These are phyloP conservation scores for Coregonus suidteri DNA, from an alignment of 2,797 vertebrate species.

Conservation along the genomic window DNA sequence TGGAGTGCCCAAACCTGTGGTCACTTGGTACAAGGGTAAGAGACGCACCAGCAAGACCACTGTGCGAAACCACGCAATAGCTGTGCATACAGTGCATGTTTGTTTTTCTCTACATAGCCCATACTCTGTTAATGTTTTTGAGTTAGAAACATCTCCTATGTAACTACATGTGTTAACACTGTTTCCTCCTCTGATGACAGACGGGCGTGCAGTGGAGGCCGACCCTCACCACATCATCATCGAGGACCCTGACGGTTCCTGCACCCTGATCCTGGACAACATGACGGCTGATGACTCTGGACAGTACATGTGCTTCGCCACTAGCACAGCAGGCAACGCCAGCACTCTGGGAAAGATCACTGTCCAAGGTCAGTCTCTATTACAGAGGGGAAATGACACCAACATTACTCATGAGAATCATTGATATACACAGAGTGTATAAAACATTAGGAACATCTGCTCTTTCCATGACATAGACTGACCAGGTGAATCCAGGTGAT, in stretches of 20 bases:
- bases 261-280: slow-evolving; percentile 93
- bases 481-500: no score
- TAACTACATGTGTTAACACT: neutral
- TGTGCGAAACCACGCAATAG: neutral
- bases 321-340: slow-evolving; percentile 88
- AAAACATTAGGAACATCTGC: no score
- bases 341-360: slow-evolving; percentile 94
- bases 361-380: slow-evolving; percentile 83
- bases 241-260: slow-evolving; percentile 94
- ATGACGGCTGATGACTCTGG: slow-evolving; percentile 89
- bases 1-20: slow-evolving; percentile 85
- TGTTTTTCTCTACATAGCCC: neutral
- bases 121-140: neutral
- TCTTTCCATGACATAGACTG: no score
- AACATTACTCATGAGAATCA: neutral
- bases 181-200: slow-evolving; percentile 63
- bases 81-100: neutral
- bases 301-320: slow-evolving; percentile 97
- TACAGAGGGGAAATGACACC: neutral
- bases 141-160: neutral
- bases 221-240: slow-evolving; percentile 97
- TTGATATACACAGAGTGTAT: neutral
- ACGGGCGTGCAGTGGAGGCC: slow-evolving; percentile 87
- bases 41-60: neutral
- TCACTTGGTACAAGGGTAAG: slow-evolving; percentile 96